These are phyloP conservation scores for Fregetta grallaria DNA, from an alignment of 2,113 vertebrate species.

Conservation along the genomic window DNA sequence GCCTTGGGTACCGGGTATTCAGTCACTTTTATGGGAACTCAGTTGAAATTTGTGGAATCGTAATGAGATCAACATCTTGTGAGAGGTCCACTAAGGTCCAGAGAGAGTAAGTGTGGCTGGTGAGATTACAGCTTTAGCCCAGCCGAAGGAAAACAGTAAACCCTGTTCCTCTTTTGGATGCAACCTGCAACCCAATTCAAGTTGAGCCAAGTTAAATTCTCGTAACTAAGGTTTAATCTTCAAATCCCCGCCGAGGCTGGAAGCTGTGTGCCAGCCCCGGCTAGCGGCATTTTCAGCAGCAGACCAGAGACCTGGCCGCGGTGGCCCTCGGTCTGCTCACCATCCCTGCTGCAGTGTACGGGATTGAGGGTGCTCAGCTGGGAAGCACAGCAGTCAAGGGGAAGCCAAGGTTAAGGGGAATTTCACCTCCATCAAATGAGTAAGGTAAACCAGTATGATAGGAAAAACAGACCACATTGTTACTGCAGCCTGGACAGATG, in stretches of 20 bases:
- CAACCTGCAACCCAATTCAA: not conserved
- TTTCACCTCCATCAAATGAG: not conserved
- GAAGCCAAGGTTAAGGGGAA: not conserved
- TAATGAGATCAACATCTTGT: not conserved
- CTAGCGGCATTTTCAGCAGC: not conserved
- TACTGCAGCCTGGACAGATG: not conserved
- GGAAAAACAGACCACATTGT: not conserved
- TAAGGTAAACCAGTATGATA: not conserved
- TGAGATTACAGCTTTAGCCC: not conserved
- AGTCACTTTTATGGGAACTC: not conserved
- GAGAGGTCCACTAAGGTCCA: not conserved
- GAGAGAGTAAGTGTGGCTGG: not conserved
- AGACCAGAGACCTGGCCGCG: not conserved
- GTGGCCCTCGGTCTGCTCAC: not conserved
- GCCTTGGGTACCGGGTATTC: not conserved
- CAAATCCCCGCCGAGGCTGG: not conserved
- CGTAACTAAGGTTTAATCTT: not conserved
- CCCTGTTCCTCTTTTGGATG: not conserved
- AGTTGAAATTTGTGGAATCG: not conserved
- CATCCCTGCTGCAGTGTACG: accelerated
- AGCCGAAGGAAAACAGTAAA: not conserved
- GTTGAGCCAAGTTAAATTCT: not conserved
- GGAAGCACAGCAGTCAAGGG: not conserved
- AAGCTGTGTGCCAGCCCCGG: not conserved
- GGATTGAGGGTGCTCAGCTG: not conserved